Base-by-base conservation (phyloP, 2,888 invertebrate genomes). In the Gastracanthus pulcherrimus region DNA sequence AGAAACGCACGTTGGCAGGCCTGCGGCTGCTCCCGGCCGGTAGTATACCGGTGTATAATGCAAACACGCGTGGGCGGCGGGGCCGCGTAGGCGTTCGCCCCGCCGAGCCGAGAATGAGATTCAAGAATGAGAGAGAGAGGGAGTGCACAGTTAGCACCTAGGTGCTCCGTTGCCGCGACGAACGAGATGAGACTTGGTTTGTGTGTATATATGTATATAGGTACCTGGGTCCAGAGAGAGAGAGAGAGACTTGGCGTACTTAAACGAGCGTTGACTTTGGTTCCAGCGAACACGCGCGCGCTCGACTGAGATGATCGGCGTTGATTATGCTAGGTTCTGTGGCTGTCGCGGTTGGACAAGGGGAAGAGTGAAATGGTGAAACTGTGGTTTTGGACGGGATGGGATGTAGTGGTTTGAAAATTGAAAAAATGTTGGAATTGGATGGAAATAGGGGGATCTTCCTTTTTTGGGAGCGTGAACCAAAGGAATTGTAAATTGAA, bases 21-120 rank as follows among this genome's bases (percentile, higher is more conserved):
- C 88, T 89, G 82, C 88, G 90, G 48, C 88, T 89, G 82, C 88
- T 87, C 78, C 88, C 90, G 71, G 87, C 88, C 82, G 81, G 84
- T 76, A 82, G 79, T 83, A 76, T 3, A n/a, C 1, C 3, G 23
- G 16, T 9, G 51, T 7, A 51, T 19, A 51, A 23, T 84, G 84
- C 84, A 87, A 86, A 86, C 87, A 87, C 86, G 85, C 85, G 87
- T 86, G 85, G 84, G 84, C 85, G 86, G 84, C 85, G 86, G n/a
- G n/a, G 85, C 85, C 86, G 84, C 85, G 84, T 81, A 82, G 62
- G 81, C 81, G 55, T 26, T 55, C 51, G n/a, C n/a, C n/a, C n/a
- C n/a, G n/a, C n/a, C n/a, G 51, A 26, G 26, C 11, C 51, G 51
- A 55, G 51, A 55, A 55, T 26, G 55, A 55, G 51, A 51, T 23